These are phyloP conservation scores for Oreocharis arfaki DNA, from an alignment of 2,113 vertebrate genomes.

Conservation along the genomic window DNA sequence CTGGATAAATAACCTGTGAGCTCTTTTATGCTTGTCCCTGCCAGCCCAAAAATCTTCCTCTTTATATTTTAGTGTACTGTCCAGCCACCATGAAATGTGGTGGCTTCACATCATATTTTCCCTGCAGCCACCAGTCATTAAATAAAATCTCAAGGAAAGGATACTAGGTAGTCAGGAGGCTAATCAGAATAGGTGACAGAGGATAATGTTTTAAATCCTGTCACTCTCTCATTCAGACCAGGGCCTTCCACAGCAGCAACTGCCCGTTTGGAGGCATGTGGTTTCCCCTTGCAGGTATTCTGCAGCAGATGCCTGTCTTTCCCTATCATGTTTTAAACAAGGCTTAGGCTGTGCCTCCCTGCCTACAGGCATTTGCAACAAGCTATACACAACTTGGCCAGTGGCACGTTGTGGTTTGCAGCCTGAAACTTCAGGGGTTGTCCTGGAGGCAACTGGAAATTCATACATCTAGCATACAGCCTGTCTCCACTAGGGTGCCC, in stretches of 20 bases:
- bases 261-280: accelerated
- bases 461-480: not conserved
- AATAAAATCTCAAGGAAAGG: not conserved
- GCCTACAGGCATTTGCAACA: not conserved
- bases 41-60: not conserved
- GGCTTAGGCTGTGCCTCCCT: not conserved
- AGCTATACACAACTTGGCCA: not conserved
- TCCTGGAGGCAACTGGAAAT: not conserved
- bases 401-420: accelerated
- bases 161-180: not conserved
- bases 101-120: not conserved
- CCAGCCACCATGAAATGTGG: not conserved
- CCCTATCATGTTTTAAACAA: not conserved
- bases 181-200: not conserved
- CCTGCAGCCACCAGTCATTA: not conserved
- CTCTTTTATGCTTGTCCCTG: not conserved
- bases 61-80: not conserved
- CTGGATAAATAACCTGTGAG: not conserved
- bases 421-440: not conserved
- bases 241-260: not conserved
- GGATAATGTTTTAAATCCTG: not conserved
- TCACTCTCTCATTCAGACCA: not conserved
- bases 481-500: not conserved
- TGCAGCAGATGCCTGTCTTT: not conserved
- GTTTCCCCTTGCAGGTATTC: not conserved